Base-by-base conservation (phyloP, 2,888 invertebrate species). In the Philaethria dido region DNA sequence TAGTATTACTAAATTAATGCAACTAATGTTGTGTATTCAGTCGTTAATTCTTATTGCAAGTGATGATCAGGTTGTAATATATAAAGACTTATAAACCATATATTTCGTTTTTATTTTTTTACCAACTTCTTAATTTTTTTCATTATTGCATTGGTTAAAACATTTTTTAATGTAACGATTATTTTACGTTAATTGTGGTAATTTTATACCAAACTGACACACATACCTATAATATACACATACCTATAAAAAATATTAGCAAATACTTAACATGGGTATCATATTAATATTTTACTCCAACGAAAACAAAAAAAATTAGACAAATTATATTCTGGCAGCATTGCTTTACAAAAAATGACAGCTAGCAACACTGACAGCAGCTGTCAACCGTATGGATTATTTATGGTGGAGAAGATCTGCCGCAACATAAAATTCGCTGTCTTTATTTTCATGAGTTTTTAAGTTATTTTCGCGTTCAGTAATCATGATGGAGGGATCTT, bases 401-500 rank as follows among this genome's bases (percentile, higher is more conserved):
- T 86, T 86, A 83, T 83, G 83, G 79, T 79, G 47, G 68, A 75
- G 68, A 64, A 80, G 75, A 75, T 79, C 73, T 80, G 80, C 76
- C 80, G 86, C 83, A 84, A 84, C 83, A 84, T 80, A 78, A 86
- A 89, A 88, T 87, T 88, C 75, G 72, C 78, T 81, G 86, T 89
- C 80, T 85, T 87, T 84, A 78, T 80, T 84, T 86, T 82, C 76
- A 88, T 89, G 87, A 76, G 77, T 86, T 84, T 86, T 84, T 78
- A 78, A 83, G 74, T 77, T 80, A 76, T 80, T 83, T 85, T 84
- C 80, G 78, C 79, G 75, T 83, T 80, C 70, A 69, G 68, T 76
- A 85, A 89, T 80, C 78, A 91, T 94, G 90, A 97, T 98, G 97
- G 98, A 98, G 93, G 98, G 98, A 80, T 97, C 98, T 70, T 92